A percentile compares a stretch with the other conserved stretches of the same genome.
Evolutionary conservation across 2,888 invertebrate species (phyloP).

Genomic region (Rhagonycha lutea): DNA sequence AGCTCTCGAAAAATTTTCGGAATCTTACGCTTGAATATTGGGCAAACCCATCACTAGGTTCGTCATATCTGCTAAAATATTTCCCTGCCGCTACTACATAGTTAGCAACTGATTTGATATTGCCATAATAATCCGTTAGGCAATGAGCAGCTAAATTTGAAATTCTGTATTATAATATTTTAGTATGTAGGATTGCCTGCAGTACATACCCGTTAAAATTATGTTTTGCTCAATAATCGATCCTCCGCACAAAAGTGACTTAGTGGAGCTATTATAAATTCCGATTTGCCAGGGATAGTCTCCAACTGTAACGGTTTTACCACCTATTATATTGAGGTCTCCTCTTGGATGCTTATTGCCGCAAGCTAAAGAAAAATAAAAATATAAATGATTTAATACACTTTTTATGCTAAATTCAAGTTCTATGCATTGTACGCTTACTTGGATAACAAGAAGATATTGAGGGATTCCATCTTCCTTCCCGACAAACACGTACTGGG

Average conservation of each 20-base stretch:
- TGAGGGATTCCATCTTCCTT: too few relatives aligned
- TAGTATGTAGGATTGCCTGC: neutral
- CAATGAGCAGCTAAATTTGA: neutral
- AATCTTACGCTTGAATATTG: neutral
- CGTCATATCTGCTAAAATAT: neutral
- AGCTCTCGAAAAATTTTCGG: neutral
- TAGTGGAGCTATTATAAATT: neutral
- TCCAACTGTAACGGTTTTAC: neutral
- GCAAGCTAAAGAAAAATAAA: neutral
- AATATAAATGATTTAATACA: neutral
- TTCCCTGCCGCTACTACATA: constrained; percentile 43
- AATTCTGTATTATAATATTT: neutral
- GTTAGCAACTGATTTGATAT: constrained; percentile 7
- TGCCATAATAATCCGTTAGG: constrained; percentile 10
- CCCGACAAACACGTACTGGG: too few relatives aligned
- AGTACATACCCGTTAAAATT: neutral
- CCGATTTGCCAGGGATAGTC: neutral
- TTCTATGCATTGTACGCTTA: too few relatives aligned
- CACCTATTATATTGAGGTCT: neutral
- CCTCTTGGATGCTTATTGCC: neutral
- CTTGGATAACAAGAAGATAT: too few relatives aligned
- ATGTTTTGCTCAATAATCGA: neutral
- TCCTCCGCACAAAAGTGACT: neutral
- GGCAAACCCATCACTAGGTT: constrained; percentile 33
- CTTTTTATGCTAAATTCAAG: too few relatives aligned